Base-by-base conservation (phyloP, 2,888 invertebrate species). In the Tholera decimalis region DNA sequence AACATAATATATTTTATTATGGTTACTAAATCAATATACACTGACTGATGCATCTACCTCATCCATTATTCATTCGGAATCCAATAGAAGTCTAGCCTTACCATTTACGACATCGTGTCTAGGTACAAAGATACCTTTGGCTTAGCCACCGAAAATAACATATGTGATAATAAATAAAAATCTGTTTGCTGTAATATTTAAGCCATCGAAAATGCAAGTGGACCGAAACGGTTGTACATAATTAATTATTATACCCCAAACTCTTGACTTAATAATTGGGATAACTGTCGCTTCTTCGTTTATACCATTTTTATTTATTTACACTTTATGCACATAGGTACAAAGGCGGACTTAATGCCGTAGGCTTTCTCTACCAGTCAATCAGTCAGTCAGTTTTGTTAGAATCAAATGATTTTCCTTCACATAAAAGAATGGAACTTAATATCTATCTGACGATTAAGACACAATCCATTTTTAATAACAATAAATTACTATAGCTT, bases 41-140 rank as follows among this genome's bases (percentile, higher is more conserved):
- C 50, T 33, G 57, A 59, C 50, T 33, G 57, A 66, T 67, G 65
- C 68, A 67, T 66, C 65, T 56, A 11, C 9, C 54, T 63, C 57
- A 66, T 73, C 70, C 60, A 62, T 75, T 64, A 75, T 79, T 73
- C 60, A 79, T 62, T 53, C 35, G 11, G 55, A 71, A 77, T 71
- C 56, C 55, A 61, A 66, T 63, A 63, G 46, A 70, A 51, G 54
- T 63, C 79, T 66, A 58, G 62, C 49, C 44, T 62, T 46, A 73
- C 24, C 59, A 66, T 62, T 68, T 70, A 68, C 58, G 33, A 54
- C 33, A 24, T 60, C 44, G 28, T 57, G 41, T 28, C 13, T 46
- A 22, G 46, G 6, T 58, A 61, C 35, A 47, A 51, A 59, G 13
- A 41, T 39, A 59, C 37, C 28, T 33, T 53, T 22, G 28, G 35